These are phyloP conservation scores for Microcebus griseorufus DNA, from an alignment of 2,113 vertebrate genomes.

Conservation along the genomic window DNA sequence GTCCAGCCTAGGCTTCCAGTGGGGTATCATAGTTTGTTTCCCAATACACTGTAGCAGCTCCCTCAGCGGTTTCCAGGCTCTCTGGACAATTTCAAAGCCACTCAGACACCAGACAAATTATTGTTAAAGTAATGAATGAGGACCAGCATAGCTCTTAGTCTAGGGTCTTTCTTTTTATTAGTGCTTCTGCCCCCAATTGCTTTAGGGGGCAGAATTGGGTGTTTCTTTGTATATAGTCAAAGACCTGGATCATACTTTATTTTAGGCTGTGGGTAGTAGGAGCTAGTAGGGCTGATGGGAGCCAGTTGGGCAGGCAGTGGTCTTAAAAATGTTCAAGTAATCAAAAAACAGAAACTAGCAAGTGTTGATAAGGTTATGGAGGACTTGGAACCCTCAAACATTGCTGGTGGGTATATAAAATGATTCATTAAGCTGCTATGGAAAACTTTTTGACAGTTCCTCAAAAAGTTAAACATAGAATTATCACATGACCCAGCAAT, in stretches of 20 bases:
- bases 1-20: neutral
- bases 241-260: neutral
- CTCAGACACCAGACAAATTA: neutral
- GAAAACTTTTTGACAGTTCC: neutral
- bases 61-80: neutral
- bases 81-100: neutral
- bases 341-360: neutral
- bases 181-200: neutral
- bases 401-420: neutral
- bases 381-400: neutral
- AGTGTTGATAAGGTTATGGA: neutral
- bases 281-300: neutral
- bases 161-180: neutral
- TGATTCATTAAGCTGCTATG: neutral
- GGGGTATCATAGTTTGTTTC: neutral
- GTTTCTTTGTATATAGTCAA: neutral
- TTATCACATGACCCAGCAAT: neutral
- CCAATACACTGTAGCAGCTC: neutral
- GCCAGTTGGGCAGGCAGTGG: neutral
- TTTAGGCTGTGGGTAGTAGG: neutral
- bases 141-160: neutral
- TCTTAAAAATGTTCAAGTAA: neutral
- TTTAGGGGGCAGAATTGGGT: neutral
- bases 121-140: neutral
- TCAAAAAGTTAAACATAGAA: neutral